A percentile compares a stretch with the other conserved stretches of the same genome.
Conservation (phyloP, 1,140 invertebrate species). For the Drosophila repletoides region DNA sequence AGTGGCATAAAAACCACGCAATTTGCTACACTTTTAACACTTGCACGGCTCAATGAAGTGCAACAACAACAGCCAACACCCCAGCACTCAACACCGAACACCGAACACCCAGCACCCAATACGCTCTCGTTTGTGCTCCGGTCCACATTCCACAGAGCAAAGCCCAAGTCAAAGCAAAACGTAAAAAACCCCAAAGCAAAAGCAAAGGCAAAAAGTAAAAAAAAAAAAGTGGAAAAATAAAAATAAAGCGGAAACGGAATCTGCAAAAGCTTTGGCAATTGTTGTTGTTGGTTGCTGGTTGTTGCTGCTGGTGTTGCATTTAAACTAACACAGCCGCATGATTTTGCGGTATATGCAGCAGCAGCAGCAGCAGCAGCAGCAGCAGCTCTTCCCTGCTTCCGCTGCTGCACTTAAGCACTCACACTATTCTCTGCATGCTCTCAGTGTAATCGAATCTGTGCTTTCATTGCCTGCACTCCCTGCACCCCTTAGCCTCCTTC, state of each 20-base stretch:
- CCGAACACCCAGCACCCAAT: conserved; percentile 16
- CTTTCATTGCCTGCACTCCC: conserved; percentile 28
- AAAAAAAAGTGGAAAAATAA: conserved; percentile 28
- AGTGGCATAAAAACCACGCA: conserved; percentile 69
- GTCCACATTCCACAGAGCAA: not conserved
- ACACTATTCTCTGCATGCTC: conserved; percentile 20
- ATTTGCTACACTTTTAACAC: conserved; percentile 78
- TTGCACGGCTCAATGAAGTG: conserved; percentile 77
- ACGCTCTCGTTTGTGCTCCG: not conserved
- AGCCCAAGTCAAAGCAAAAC: conserved; percentile 51
- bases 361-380: not conserved
- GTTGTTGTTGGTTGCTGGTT: conserved; percentile 9
- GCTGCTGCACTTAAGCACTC: conserved; percentile 17
- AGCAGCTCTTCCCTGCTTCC: not conserved
- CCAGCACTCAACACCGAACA: conserved; percentile 41
- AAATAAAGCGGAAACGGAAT: conserved; percentile 46
- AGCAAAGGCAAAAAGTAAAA: not conserved
- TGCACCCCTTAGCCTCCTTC: not conserved
- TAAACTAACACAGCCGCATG: conserved; percentile 34
- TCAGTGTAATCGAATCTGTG: conserved; percentile 73
- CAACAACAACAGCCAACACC: conserved; percentile 53
- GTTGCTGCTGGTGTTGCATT: conserved; percentile 18
- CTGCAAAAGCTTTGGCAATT: conserved; percentile 20
- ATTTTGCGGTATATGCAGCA: conserved; percentile 35
- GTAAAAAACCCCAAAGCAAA: conserved; percentile 39